These are phyloP conservation scores for Coenobita brevimanus DNA, from an alignment of 1,140 invertebrate genomes.

Conservation along the genomic window DNA sequence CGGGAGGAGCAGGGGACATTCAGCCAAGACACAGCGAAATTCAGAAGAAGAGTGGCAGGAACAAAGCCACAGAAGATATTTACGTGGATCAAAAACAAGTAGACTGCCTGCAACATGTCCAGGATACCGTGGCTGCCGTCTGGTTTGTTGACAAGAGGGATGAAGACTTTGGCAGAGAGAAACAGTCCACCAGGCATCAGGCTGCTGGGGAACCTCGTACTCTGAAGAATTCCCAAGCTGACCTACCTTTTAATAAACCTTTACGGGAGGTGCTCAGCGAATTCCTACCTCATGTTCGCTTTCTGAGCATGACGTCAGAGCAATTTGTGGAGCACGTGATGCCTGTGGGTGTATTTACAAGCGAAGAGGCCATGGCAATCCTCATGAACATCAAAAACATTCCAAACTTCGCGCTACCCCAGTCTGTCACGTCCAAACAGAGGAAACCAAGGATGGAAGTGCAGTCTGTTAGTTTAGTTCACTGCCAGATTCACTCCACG, in stretches of 20 bases:
- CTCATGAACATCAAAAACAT: slow-evolving; percentile 31
- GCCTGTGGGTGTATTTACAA: not conserved
- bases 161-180: too few relatives aligned
- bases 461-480: not conserved
- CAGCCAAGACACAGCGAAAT: too few relatives aligned
- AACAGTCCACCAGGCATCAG: too few relatives aligned
- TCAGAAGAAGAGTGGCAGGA: too few relatives aligned
- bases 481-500: not conserved
- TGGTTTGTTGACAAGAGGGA: too few relatives aligned
- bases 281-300: slow-evolving; percentile 7
- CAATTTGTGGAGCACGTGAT: slow-evolving; percentile 27
- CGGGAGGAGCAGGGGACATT: too few relatives aligned
- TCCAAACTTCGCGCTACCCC: not conserved
- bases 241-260: not conserved
- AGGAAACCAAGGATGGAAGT: not conserved
- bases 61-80: too few relatives aligned
- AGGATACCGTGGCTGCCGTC: too few relatives aligned
- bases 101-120: too few relatives aligned
- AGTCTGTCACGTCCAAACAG: not conserved
- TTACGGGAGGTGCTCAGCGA: not conserved
- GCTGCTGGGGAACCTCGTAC: too few relatives aligned
- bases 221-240: not conserved
- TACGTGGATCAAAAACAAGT: too few relatives aligned
- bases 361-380: not conserved
- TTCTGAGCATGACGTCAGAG: slow-evolving; percentile 23